Evolutionary conservation across 2,797 vertebrate genomes (phyloP).

Genomic region (Rhinatrema bivittatum): DNA sequence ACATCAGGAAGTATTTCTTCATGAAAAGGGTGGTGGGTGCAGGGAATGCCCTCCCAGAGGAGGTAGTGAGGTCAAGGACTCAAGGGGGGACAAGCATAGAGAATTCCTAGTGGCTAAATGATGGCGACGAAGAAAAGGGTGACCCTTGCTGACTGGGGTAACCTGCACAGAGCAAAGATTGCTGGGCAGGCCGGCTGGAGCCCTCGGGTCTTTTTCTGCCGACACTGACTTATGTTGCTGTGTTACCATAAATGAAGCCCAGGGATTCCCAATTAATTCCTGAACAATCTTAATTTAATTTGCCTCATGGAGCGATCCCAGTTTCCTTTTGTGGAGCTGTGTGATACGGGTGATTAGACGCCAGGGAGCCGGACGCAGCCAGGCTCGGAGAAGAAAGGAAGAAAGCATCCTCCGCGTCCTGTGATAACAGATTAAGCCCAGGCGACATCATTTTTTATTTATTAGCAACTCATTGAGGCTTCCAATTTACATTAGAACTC

Average conservation of each 20-base stretch:
- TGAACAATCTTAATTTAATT: slow-evolving; percentile 53
- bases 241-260: slow-evolving; percentile 42
- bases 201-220: no score
- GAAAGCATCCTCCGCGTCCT: background rate
- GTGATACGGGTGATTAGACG: slow-evolving; percentile 47
- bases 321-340: slow-evolving; percentile 47
- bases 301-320: slow-evolving; percentile 47
- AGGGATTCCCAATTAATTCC: slow-evolving; percentile 39
- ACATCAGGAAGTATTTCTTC: no score
- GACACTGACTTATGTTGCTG: no score
- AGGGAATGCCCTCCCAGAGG: no score
- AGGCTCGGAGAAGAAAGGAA: slow-evolving; percentile 7
- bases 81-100: no score
- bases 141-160: no score
- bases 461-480: slow-evolving; percentile 28
- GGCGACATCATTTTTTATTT: slow-evolving; percentile 11
- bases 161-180: no score
- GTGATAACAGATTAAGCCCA: slow-evolving; percentile 44
- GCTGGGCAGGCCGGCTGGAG: no score
- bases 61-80: no score
- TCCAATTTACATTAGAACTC: slow-evolving; percentile 16
- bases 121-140: no score
- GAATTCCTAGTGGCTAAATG: no score
- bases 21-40: no score
- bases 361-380: slow-evolving; percentile 5